Evolutionary conservation across 2,888 invertebrate species (phyloP).

Genomic region (Phorcus lineatus): DNA sequence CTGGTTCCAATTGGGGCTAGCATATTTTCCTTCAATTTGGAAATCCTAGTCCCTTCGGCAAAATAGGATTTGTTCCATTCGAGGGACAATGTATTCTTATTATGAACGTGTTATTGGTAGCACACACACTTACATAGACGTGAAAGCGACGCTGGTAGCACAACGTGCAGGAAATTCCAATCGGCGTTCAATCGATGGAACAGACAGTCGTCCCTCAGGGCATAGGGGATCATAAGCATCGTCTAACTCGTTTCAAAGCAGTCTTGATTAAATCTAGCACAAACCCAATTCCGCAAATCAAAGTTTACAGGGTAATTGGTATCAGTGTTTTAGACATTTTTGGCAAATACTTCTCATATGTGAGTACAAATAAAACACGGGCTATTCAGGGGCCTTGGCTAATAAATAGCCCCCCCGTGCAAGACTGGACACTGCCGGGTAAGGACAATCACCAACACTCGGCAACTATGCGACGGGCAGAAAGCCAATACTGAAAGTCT

Average conservation of each 20-base stretch:
- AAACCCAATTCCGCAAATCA: conserved; percentile 7
- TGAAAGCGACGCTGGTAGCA: neutral
- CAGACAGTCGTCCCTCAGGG: neutral
- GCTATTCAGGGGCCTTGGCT: neutral
- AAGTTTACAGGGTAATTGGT: conserved; percentile 1
- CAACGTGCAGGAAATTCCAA: neutral
- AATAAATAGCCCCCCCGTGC: neutral
- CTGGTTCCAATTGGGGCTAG: neutral
- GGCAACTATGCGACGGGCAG: too few species aligned
- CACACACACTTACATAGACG: neutral
- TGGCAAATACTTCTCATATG: conserved; percentile 3
- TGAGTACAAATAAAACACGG: neutral
- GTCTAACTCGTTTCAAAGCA: neutral
- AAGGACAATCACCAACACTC: neutral
- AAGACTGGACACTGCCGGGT: neutral
- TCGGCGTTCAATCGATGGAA: neutral
- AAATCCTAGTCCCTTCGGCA: neutral
- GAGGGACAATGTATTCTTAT: neutral
- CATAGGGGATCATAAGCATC: neutral
- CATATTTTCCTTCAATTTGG: conserved; percentile 8
- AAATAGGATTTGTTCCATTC: neutral
- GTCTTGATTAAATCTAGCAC: conserved; percentile 4
- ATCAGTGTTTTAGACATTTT: conserved; percentile 13
- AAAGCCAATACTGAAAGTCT: neutral
- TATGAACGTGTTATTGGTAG: neutral